These are phyloP conservation scores for Taphrorychus bicolor DNA, from an alignment of 2,888 invertebrate genomes.

Conservation along the genomic window DNA sequence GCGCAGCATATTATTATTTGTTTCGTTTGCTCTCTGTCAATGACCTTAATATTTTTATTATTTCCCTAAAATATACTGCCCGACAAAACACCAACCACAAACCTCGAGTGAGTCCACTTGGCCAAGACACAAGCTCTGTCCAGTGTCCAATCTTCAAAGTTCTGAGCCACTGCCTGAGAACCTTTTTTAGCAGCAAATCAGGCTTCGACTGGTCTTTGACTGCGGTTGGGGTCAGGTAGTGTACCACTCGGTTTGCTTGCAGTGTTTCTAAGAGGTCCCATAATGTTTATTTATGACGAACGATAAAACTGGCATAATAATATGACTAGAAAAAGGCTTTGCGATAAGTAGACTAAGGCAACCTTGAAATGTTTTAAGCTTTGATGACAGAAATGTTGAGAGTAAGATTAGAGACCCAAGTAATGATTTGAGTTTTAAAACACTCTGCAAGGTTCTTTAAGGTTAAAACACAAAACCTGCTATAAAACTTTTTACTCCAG, in stretches of 20 bases:
- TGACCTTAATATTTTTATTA: constrained; percentile 45
- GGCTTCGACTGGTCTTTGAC: background rate
- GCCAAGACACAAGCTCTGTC: background rate
- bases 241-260: constrained; percentile 8
- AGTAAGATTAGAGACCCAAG: no score
- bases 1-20: constrained; percentile 41
- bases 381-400: background rate
- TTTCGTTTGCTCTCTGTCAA: constrained; percentile 46
- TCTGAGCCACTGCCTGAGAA: background rate
- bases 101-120: background rate
- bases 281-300: constrained; percentile 22
- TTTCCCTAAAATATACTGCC: constrained; percentile 24
- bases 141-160: background rate
- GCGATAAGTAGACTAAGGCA: background rate
- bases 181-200: background rate
- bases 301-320: constrained; percentile 22
- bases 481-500: no score
- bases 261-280: constrained; percentile 7
- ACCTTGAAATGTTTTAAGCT: background rate
- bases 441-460: no score
- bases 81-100: background rate
- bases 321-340: constrained; percentile 10
- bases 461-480: no score
- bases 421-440: no score
- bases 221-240: constrained; percentile 4